Base-by-base conservation (phyloP, 2,888 invertebrate genomes). In the Nezara viridula region DNA sequence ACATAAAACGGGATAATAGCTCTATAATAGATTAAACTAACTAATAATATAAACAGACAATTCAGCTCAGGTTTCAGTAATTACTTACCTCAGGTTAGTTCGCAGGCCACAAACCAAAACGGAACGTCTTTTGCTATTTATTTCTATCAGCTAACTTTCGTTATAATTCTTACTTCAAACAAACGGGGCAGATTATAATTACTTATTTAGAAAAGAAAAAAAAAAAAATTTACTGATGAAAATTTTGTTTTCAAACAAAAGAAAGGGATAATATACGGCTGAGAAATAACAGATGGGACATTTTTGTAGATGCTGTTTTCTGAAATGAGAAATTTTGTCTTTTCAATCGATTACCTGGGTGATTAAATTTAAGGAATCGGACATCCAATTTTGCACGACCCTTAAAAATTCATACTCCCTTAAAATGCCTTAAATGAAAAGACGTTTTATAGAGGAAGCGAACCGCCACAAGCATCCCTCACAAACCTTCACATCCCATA, bases 101-200 rank as follows among this genome's bases (percentile, higher is more conserved):
- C 73, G 88, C 88, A 88, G 32, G 88, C 88, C 88, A 66, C 47
- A 60, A 60, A 50, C 86, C 86, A 52, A 40, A 88, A 88, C 88
- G 88, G 88, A 88, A 88, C 88, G 88, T 88, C 88, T 88, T 88
- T 88, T 88, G 88, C 88, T 88, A 44, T 88, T 88, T 66, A 60
- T 88, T 73, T 88, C 44, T 55, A n/a, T 55, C 86, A 32, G 50
- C 40, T 50, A 86, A 21, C 50, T 49, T 86, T 86, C 27, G 21
- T 50, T 86, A 50, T 21, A 49, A 86, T 52, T 86, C 32, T 86
- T 49, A 86, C 52, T 86, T 86, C n/a, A 24, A 73, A 73, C 24
- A 44, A 81, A 47, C 44, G 81, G 81, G 81, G 81, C 81, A 81
- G 81, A 81, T 81, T 12, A 81, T 81, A n/a, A 81, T 81, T 81